phyloP scores from a whole-genome alignment of 2,888 invertebrate species.

The Tetragnatha montana region DNA sequence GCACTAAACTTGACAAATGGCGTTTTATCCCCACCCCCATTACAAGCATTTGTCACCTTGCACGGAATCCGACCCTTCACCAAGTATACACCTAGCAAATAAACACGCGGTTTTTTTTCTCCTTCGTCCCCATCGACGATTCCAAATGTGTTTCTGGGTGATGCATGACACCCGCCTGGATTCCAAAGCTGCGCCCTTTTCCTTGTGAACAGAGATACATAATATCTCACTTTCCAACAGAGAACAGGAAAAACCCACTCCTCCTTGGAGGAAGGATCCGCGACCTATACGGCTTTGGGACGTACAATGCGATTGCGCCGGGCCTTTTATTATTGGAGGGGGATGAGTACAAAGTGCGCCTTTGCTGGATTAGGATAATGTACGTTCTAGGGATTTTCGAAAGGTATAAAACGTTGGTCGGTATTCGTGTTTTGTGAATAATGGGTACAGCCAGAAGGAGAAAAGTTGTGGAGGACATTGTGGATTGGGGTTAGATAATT shows the following conservation, averaged over 20 bases:
- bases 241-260: conserved; percentile 1
- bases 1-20: not conserved
- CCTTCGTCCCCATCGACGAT: conserved; percentile 25
- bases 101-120: conserved; percentile 7
- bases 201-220: conserved; percentile 21
- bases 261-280: conserved; percentile 27
- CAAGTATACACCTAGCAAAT: conserved; percentile 13
- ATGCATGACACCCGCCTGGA: conserved; percentile 18
- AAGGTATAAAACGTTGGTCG: too few species aligned
- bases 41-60: conserved; percentile 21
- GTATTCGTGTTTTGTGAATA: too few species aligned
- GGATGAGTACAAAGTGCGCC: too few species aligned
- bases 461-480: too few species aligned
- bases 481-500: too few species aligned
- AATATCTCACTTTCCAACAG: conserved; percentile 35
- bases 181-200: not conserved
- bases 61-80: not conserved
- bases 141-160: conserved; percentile 17
- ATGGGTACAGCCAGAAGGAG: too few species aligned
- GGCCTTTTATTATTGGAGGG: too few species aligned
- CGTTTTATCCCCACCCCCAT: conserved; percentile 1
- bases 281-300: not conserved
- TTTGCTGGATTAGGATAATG: too few species aligned
- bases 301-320: conserved; percentile 9
- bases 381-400: too few species aligned